Conservation (phyloP, 2,888 invertebrate genomes). For the Drosophila recens region DNA sequence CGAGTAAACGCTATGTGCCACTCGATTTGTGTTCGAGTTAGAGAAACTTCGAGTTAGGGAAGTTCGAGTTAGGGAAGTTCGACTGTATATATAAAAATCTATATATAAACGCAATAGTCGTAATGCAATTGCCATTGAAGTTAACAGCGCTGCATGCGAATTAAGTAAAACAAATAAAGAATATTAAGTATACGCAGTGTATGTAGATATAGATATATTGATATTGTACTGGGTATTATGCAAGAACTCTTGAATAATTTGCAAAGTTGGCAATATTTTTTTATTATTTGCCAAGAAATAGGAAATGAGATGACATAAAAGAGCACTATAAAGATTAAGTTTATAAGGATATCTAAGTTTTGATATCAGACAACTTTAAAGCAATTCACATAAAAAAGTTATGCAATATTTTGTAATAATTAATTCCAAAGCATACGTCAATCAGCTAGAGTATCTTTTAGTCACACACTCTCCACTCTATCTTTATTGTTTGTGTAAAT, state of each 20-base stretch:
- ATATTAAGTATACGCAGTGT: not conserved
- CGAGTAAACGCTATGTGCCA: too few relatives aligned
- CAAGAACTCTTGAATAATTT: not conserved
- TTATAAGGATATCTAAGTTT: not conserved
- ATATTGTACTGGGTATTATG: not conserved
- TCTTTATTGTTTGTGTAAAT: not conserved
- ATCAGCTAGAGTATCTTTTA: not conserved
- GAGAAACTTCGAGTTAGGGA: too few relatives aligned
- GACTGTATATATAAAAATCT: not conserved
- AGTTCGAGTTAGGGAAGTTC: too few relatives aligned
- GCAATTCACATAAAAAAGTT: not conserved
- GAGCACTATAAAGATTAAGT: not conserved
- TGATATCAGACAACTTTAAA: not conserved
- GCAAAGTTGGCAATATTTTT: not conserved
- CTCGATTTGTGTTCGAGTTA: too few relatives aligned
- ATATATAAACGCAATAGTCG: conserved; percentile 13
- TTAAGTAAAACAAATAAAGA: conserved; percentile 12
- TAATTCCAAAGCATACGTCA: not conserved
- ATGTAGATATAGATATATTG: not conserved
- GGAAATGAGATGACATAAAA: not conserved
- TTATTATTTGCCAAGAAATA: not conserved
- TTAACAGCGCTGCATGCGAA: conserved; percentile 48
- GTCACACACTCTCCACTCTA: not conserved
- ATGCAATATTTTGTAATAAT: not conserved
- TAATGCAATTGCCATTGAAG: conserved; percentile 49